Percentiles rank a stretch among this genome's conserved stretches.
These are phyloP conservation scores for Clarias laeviceps DNA, from an alignment of 2,797 vertebrate genomes.

Conservation along the genomic window DNA sequence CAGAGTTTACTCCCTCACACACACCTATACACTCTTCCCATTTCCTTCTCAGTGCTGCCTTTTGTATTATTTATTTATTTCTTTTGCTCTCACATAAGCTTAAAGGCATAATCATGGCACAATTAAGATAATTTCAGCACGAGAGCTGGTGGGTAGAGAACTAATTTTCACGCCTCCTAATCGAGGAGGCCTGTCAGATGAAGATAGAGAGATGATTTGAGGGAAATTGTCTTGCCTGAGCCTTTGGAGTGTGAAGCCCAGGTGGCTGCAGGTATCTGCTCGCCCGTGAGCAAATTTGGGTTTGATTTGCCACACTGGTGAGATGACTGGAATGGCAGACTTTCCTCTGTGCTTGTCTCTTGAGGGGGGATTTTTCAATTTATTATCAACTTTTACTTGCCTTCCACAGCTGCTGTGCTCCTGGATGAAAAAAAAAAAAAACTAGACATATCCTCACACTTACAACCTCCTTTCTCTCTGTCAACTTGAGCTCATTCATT, in stretches of 20 bases:
- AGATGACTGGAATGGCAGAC: constrained; percentile 70
- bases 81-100: constrained; percentile 71
- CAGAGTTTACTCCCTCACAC: constrained; percentile 36
- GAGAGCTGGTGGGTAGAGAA: constrained; percentile 83
- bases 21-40: constrained; percentile 30
- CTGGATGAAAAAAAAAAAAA: constrained; percentile 68
- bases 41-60: constrained; percentile 58
- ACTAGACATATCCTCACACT: constrained; percentile 42
- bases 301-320: constrained; percentile 76
- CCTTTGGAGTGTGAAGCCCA: constrained; percentile 76
- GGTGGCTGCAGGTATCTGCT: constrained; percentile 77
- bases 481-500: constrained; percentile 29
- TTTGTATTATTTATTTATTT: constrained; percentile 61
- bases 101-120: constrained; percentile 83
- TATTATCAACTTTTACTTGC: constrained; percentile 70
- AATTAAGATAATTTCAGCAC: constrained; percentile 86
- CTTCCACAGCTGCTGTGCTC: constrained; percentile 65
- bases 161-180: constrained; percentile 82
- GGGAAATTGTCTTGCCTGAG: constrained; percentile 79
- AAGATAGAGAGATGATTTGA: constrained; percentile 84
- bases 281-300: constrained; percentile 69
- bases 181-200: constrained; percentile 84
- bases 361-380: constrained; percentile 69
- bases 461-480: constrained; percentile 17
- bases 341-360: constrained; percentile 64